Conservation (phyloP, 2,888 invertebrate genomes). For the Ophonus ardosiacus region DNA sequence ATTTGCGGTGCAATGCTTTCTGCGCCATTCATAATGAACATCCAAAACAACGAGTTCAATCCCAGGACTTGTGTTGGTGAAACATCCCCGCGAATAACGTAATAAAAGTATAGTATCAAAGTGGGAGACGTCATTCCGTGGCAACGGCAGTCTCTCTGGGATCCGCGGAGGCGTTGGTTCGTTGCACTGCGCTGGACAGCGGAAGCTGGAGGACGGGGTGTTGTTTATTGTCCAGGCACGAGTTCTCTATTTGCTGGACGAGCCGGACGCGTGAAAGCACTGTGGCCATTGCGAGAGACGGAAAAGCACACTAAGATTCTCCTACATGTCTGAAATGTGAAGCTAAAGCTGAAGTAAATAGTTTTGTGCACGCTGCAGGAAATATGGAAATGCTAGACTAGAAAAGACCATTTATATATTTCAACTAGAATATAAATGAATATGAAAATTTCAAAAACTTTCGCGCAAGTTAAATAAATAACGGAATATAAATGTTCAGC, state of each 20-base stretch:
- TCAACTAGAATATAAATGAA: not conserved
- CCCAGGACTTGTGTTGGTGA: conserved; percentile 44
- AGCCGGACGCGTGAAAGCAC: conserved; percentile 12
- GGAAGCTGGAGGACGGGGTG: not conserved
- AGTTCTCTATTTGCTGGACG: conserved; percentile 46
- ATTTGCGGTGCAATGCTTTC: not conserved
- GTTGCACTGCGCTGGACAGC: conserved; percentile 21
- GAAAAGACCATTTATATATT: not conserved
- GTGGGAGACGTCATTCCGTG: conserved; percentile 59
- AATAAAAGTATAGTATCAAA: conserved; percentile 62
- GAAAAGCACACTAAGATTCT: not conserved
- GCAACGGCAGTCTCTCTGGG: conserved; percentile 33
- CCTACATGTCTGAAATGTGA: not conserved
- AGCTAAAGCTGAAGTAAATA: not conserved
- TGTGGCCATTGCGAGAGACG: not conserved
- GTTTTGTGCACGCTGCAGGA: not conserved
- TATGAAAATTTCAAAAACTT: not conserved
- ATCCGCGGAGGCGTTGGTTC: conserved; percentile 10
- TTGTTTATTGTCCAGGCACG: conserved; percentile 55
- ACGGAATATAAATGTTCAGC: not conserved
- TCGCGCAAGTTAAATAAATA: not conserved
- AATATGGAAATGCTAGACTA: not conserved
- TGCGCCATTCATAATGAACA: conserved; percentile 43
- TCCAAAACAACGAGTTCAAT: conserved; percentile 36
- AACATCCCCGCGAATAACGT: conserved; percentile 58